Base-by-base conservation (phyloP, 2,888 invertebrate genomes). In the Noctua comes region DNA sequence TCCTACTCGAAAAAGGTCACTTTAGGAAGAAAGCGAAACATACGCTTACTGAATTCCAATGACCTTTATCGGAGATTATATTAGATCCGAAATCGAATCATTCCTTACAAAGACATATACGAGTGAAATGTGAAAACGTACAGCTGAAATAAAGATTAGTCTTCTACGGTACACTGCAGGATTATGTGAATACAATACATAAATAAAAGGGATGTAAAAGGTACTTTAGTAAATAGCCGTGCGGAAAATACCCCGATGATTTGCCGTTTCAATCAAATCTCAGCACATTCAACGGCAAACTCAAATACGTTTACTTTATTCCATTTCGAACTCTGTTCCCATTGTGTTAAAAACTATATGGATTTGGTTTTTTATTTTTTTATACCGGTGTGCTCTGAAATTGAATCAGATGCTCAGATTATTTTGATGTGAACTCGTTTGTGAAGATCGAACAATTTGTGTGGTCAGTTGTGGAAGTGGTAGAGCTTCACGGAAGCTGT, bases 181-280 rank as follows among this genome's bases (percentile, higher is more conserved):
- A 84, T 83, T 88, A 83, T 79, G 80, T 80, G 86, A 86, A 89
- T 86, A 90, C 87, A 88, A 88, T 88, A 86, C 74, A 83, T 86
- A 85, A 86, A 88, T 88, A 89, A 88, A 86, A 88, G 78, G 80
- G 84, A 81, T 80, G 83, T 88, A 85, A 88, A 86, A 88, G 87
- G 85, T 84, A 83, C 79, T 86, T 84, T 81, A 86, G 87, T 86
- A 91, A 89, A 91, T 90, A 86, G 86, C 88, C 85, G 88, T 77
- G 85, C 84, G 87, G 86, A 88, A 89, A 88, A 90, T 89, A 86
- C 81, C 84, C 84, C 82, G 91, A 90, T 91, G 87, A 90, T 90
- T 90, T 90, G 88, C 82, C 88, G 87, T 89, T 90, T 90, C 89
- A 91, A 91, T 91, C 92, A 90, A 90, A 91, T 89, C 85, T 89